Evolutionary conservation across 1,140 invertebrate species (phyloP), one percentile per base, ranked within the genome.

Genomic region (Drosophila punjabiensis): DNA sequence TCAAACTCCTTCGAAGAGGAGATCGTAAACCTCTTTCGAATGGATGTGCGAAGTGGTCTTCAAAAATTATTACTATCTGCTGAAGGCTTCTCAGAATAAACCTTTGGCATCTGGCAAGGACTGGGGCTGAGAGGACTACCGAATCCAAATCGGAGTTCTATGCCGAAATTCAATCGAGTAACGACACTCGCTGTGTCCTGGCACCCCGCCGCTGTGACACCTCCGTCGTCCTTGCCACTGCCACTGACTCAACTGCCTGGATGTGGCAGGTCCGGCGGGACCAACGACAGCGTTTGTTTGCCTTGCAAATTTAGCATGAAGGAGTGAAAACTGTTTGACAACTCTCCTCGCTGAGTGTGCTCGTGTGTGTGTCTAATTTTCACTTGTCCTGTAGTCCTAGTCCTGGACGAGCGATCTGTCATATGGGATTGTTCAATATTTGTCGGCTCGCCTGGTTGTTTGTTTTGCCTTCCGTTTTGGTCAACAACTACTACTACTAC

Each of bases 271-370:
- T 69, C 75, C 68, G 39, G 20, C 37, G 67, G 76, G 76, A 79
- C 76, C 61, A 47, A 55, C 53, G 63, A 56, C 68, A 35, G 47
- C 45, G 77, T 80, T 80, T 80, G 77, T 80, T 80, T 80, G 68
- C 55, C 77, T 64, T 43, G 53, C 68, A 74, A 83, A 83, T 76
- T 82, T 83, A 82, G 81, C 81, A 83, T 83, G 76, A 82, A 83
- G 81, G 81, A 83, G 81, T 76, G 80, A 82, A 83, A 78, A 79
- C 69, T 82, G 48, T 68, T 56, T 79, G 61, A 79, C 60, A 61
- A 74, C 77, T 70, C 64, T 50, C 66, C 41, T 71, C 9, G 20
- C 33, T 30, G 62, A 37, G 16, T 39, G 41, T 14, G 47, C 30
- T 28, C 35, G 68, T 74, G 70, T 73, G 65, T 76, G 56, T 73